phyloP scores from a whole-genome alignment of 2,113 vertebrate genomes.

The Neoarius graeffei region DNA sequence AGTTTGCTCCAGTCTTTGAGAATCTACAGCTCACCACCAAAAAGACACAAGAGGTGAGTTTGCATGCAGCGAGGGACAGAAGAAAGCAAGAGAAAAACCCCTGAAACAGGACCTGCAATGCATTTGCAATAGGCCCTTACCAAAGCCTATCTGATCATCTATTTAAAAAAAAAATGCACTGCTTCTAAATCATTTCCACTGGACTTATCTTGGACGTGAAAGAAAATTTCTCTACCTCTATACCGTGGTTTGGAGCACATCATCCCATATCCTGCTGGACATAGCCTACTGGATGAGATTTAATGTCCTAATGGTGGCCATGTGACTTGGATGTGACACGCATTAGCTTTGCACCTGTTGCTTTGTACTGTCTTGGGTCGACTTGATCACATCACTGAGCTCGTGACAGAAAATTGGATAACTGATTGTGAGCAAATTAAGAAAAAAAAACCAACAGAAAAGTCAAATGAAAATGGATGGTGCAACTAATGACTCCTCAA shows the following conservation, averaged over 20 bases:
- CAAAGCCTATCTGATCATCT: neutral
- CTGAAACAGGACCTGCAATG: slow-evolving; percentile 7
- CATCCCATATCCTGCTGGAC: slow-evolving; percentile 25
- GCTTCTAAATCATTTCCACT: slow-evolving; percentile 3
- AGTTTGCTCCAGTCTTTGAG: slow-evolving; percentile 72
- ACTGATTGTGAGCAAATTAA: neutral
- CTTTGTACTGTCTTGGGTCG: neutral
- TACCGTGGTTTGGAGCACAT: slow-evolving; percentile 11
- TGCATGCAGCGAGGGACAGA: slow-evolving; percentile 35
- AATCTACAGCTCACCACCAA: slow-evolving; percentile 67
- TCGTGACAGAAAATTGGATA: neutral
- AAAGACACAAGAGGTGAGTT: slow-evolving; percentile 75
- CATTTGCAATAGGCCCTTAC: slow-evolving; percentile 21
- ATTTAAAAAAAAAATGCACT: no score
- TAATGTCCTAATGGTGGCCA: slow-evolving; percentile 26
- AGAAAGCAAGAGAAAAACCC: neutral
- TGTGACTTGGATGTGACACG: slow-evolving; percentile 6
- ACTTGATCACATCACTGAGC: slow-evolving; percentile 2
- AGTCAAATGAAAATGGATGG: neutral
- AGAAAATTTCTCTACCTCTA: neutral
- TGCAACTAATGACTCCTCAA: neutral
- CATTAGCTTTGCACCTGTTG: neutral
- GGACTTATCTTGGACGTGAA: slow-evolving; percentile 30
- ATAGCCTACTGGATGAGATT: slow-evolving; percentile 26
- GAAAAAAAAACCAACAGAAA: no score